Percentiles rank a stretch among this genome's conserved stretches.
Conservation (phyloP, 2,113 vertebrate species). For the Takifugu flavidus region DNA sequence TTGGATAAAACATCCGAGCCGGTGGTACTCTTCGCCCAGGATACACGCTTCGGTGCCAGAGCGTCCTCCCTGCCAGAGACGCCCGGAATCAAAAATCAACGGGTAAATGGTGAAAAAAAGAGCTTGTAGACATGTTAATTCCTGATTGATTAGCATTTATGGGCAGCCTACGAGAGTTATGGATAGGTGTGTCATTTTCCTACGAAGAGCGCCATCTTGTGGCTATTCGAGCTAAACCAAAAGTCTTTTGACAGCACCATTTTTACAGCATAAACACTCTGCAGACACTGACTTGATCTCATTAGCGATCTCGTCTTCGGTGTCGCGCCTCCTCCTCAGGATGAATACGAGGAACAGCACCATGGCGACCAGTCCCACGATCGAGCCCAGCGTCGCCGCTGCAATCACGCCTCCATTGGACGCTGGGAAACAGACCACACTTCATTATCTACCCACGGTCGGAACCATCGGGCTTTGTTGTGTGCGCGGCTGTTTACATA, state of each 20-base stretch:
- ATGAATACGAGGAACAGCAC: slow-evolving; percentile 75
- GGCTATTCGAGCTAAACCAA: too few species aligned
- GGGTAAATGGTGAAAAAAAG: too few species aligned
- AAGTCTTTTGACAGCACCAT: too few species aligned
- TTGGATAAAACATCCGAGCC: slow-evolving; percentile 82
- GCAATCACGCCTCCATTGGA: slow-evolving; percentile 73
- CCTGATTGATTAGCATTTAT: too few species aligned
- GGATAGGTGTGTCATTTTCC: too few species aligned
- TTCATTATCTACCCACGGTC: not conserved
- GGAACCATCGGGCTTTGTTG: not conserved
- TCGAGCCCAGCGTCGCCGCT: slow-evolving; percentile 80
- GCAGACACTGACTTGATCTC: slow-evolving; percentile 83
- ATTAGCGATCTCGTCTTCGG: slow-evolving; percentile 82
- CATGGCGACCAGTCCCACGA: slow-evolving; percentile 78
- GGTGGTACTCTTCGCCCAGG: slow-evolving; percentile 82
- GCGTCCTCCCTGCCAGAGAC: slow-evolving; percentile 80
- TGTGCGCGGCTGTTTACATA: slow-evolving; percentile 58
- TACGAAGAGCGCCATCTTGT: too few species aligned
- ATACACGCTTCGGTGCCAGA: slow-evolving; percentile 81
- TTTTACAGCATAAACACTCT: too few species aligned
- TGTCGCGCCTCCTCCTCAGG: slow-evolving; percentile 70
- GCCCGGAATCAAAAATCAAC: not conserved
- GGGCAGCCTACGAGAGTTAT: too few species aligned
- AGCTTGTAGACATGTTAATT: too few species aligned
- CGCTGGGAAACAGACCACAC: slow-evolving; percentile 62